Evolutionary conservation across 64 coral and sea anemone species (phyloP).

Genomic region (Trachythela sp.): DNA sequence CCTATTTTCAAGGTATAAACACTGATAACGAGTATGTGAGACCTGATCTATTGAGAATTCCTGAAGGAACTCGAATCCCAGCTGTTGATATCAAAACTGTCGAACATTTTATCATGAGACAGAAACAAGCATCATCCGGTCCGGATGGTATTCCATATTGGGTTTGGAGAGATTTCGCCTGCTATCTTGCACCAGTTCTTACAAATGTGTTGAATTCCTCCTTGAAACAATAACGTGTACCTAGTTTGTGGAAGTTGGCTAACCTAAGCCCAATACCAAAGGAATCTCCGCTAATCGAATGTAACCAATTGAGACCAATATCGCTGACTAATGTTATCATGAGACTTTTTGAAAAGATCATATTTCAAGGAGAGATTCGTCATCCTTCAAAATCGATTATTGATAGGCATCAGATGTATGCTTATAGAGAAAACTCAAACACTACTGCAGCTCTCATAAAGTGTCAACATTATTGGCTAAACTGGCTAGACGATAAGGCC

Average conservation of each 20-base stretch:
- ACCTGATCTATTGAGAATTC: slow-evolving; percentile 3
- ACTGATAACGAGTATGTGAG: not conserved
- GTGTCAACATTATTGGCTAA: not conserved
- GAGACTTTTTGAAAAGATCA: not conserved
- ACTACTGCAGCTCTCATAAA: not conserved
- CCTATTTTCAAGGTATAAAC: too few species aligned
- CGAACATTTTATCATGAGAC: not conserved
- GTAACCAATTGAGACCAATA: not conserved
- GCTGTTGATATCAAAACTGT: not conserved
- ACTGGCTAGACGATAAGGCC: not conserved
- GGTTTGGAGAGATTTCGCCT: not conserved
- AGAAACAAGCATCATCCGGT: not conserved
- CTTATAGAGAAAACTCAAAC: not conserved
- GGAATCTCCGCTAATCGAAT: not conserved
- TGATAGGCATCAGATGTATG: not conserved
- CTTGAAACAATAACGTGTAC: not conserved
- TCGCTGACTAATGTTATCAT: not conserved
- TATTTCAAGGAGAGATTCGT: not conserved
- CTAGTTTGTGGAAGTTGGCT: not conserved
- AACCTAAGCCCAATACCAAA: not conserved
- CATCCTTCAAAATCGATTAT: not conserved
- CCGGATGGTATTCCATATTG: not conserved
- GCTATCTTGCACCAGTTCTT: not conserved
- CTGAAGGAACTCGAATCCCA: not conserved
- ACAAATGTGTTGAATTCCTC: not conserved